These are phyloP conservation scores for Adoxophyes honmai DNA, from an alignment of 1,140 invertebrate species.

Conservation along the genomic window DNA sequence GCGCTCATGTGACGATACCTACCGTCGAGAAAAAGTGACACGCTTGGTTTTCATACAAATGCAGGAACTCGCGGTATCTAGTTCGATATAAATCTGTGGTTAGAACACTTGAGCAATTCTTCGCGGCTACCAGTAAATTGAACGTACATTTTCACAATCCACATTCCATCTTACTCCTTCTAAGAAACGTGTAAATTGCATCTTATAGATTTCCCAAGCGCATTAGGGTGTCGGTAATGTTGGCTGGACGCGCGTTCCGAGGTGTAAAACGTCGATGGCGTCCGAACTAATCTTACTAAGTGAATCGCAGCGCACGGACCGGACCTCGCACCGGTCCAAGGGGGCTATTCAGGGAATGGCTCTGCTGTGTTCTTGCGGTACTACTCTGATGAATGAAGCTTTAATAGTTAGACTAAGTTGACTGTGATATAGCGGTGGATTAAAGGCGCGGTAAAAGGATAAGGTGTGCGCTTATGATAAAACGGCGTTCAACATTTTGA, in stretches of 20 bases:
- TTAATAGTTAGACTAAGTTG: too few species aligned
- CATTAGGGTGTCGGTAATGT: constrained; percentile 33
- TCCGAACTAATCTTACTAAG: constrained; percentile 47
- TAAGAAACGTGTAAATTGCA: constrained; percentile 11
- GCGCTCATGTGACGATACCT: too few species aligned
- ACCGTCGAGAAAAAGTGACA: too few species aligned
- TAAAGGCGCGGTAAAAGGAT: too few species aligned
- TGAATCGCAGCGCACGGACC: constrained; percentile 32
- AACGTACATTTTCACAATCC: constrained; percentile 4
- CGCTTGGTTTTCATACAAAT: too few species aligned
- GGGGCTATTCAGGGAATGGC: constrained; percentile 11
- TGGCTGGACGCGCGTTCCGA: constrained; percentile 37
- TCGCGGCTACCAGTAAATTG: too few species aligned
- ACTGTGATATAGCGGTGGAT: too few species aligned
- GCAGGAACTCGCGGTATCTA: too few species aligned
- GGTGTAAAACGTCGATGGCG: constrained; percentile 38
- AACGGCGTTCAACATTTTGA: too few species aligned
- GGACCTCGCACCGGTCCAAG: constrained; percentile 10
- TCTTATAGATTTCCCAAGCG: constrained; percentile 24
- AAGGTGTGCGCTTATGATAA: too few species aligned
- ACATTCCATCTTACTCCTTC: constrained; percentile 6
- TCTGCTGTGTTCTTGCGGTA: constrained; percentile 4
- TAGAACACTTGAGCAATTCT: too few species aligned
- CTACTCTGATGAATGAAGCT: constrained; percentile 12
- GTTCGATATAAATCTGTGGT: too few species aligned